Evolutionary conservation across 2,797 vertebrate genomes (phyloP), one percentile per base, ranked within the genome.

Genomic region (Ptychobarbus kaznakovi): DNA sequence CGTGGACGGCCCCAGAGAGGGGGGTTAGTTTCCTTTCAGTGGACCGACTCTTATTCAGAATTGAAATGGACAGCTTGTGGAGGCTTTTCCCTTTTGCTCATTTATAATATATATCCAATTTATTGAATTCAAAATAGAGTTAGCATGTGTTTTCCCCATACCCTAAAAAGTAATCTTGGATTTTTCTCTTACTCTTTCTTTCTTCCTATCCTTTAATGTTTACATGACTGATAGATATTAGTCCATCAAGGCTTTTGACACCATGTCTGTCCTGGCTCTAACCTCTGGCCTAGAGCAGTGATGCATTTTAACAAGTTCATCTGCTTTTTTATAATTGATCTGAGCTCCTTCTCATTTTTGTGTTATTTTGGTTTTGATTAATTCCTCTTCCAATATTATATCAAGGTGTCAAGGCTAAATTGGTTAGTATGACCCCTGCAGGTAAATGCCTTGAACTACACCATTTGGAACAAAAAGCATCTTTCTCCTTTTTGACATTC

Each of bases 61-160:
- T 8, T 40, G 40, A 40, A 83, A 58, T 22, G 69, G 63, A 32
- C 65, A 76, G n/a, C 35, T 85, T 81, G 18, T 18, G 25, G 58
- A 75, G 69, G 40, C 6, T 53, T 85, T 72, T 28, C 25, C 40
- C 13, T 32, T 63, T 69, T 40, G 7, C 76, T 58, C 16, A 49
- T 35, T 76, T 84, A 76, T 84, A 65, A 87, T 70, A 75, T 85
- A 65, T 68, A n/a, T 73, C 74, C 18, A 74, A 35, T 72, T 73
- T 46, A 40, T 18, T 76, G 9, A 66, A 75, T 51, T 83, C 32
- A 66, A n/a, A 61, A n/a, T 74, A 16, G 40, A 65, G 32, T 76
- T 42, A 53, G 32, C 22, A 22, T 10, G 46, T 53, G 73, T 46
- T 22, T 44, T 51, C 18, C 15, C 15, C 3, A n/a, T 66, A 28